Conservation (phyloP, 2,888 invertebrate species). For the Melanostoma scalare region DNA sequence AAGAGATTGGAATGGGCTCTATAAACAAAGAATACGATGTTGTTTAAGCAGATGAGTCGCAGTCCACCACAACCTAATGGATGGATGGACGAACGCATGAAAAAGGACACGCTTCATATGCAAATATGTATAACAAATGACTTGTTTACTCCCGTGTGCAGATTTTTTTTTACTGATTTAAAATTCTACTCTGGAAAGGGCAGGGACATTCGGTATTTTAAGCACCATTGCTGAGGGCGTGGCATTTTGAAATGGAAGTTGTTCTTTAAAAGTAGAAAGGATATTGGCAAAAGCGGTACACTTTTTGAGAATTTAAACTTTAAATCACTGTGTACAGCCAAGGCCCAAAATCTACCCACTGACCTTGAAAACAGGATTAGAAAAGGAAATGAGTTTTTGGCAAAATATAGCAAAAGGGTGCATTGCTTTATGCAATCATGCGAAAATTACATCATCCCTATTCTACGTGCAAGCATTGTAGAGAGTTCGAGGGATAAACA, state of each 20-base stretch:
- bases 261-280: conserved; percentile 34
- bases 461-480: not conserved
- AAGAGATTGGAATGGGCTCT: not conserved
- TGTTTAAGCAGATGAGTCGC: conserved; percentile 25
- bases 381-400: conserved; percentile 70
- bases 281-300: not conserved
- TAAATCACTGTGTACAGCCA: not conserved
- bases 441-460: conserved; percentile 42
- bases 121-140: conserved; percentile 61
- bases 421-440: conserved; percentile 27
- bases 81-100: conserved; percentile 10
- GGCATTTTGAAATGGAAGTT: conserved; percentile 43
- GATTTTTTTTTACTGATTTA: conserved; percentile 21
- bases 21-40: conserved; percentile 6
- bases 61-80: not conserved
- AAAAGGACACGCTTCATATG: conserved; percentile 60
- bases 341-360: conserved; percentile 76
- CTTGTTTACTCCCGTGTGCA: conserved; percentile 43
- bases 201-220: too few relatives aligned
- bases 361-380: conserved; percentile 81
- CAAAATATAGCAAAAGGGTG: conserved; percentile 36
- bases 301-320: not conserved
- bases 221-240: conserved; percentile 31
- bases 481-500: conserved; percentile 7
- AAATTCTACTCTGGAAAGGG: not conserved